A percentile compares a stretch with the other conserved stretches of the same genome.
Conservation (phyloP, 2,888 invertebrate species). For the Cephus rjabovi region DNA sequence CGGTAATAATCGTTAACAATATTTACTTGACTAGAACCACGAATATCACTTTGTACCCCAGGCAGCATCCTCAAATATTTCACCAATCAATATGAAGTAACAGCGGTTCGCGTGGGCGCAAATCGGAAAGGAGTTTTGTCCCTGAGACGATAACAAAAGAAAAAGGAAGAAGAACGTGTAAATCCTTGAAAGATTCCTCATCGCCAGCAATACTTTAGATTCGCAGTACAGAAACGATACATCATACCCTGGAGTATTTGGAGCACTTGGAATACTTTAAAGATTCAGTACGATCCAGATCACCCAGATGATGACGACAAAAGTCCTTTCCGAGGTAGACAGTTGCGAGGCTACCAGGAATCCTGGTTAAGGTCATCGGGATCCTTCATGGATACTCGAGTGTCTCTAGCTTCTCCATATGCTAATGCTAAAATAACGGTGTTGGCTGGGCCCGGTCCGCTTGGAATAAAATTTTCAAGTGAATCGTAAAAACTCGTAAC, state of each 20-base stretch:
- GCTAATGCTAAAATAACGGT: background rate
- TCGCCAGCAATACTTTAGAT: background rate
- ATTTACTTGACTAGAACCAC: slow-evolving; percentile 6
- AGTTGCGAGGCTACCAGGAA: background rate
- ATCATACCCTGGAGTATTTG: background rate
- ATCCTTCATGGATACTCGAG: background rate
- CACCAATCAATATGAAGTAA: background rate
- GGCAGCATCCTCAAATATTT: background rate
- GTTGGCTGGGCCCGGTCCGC: background rate
- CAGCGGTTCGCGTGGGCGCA: background rate
- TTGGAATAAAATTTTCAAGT: slow-evolving; percentile 2
- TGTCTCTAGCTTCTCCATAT: background rate
- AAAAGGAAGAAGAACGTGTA: background rate
- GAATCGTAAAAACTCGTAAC: slow-evolving; percentile 3
- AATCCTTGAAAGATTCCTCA: background rate
- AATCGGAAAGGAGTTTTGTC: background rate
- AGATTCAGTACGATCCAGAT: background rate
- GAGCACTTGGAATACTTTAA: background rate
- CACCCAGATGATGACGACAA: background rate
- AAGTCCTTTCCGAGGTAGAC: background rate
- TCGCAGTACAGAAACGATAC: background rate
- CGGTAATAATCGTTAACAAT: slow-evolving; percentile 4
- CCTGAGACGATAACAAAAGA: background rate
- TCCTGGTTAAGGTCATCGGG: background rate
- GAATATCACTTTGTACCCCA: slow-evolving; percentile 5